These are phyloP conservation scores for Drosophila meridionalis DNA, from an alignment of 2,888 invertebrate species.

Conservation along the genomic window DNA sequence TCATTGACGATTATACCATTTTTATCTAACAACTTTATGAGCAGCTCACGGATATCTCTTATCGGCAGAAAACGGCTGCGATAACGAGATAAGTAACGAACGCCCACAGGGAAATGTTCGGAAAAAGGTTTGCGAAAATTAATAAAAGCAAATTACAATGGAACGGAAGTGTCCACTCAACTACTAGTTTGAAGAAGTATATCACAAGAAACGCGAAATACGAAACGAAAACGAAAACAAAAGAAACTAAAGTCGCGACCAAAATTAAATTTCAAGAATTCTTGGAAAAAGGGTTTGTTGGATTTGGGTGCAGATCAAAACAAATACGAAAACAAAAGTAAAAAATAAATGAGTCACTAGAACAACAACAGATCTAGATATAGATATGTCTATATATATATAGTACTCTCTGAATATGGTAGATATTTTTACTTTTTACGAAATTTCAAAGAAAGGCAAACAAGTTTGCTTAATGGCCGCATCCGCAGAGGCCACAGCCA, in stretches of 20 bases:
- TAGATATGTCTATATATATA: slow-evolving; percentile 8
- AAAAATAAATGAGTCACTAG: slow-evolving; percentile 24
- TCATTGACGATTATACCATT: neutral
- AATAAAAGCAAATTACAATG: slow-evolving; percentile 16
- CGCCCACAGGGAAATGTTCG: slow-evolving; percentile 1
- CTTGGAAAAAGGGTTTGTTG: slow-evolving; percentile 25
- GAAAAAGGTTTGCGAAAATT: slow-evolving; percentile 30
- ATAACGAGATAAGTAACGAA: slow-evolving; percentile 21
- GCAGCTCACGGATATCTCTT: slow-evolving; percentile 18
- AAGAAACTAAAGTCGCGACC: slow-evolving; percentile 18
- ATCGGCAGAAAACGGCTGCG: slow-evolving; percentile 34
- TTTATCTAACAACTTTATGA: neutral
- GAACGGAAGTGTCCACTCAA: slow-evolving; percentile 13
- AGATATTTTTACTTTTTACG: slow-evolving; percentile 39
- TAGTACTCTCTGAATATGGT: slow-evolving; percentile 15
- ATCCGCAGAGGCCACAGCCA: slow-evolving; percentile 55
- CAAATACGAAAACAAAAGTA: slow-evolving; percentile 4
- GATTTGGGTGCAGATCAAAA: neutral
- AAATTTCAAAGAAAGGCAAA: slow-evolving; percentile 74
- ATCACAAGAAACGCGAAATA: neutral
- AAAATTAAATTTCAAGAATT: slow-evolving; percentile 35
- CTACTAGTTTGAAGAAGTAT: slow-evolving; percentile 7
- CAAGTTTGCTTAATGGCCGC: slow-evolving; percentile 75
- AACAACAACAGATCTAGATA: slow-evolving; percentile 7
- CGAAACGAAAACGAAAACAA: slow-evolving; percentile 27